Base-by-base conservation (phyloP, 2,888 invertebrate species). In the Bedellia somnulentella region DNA sequence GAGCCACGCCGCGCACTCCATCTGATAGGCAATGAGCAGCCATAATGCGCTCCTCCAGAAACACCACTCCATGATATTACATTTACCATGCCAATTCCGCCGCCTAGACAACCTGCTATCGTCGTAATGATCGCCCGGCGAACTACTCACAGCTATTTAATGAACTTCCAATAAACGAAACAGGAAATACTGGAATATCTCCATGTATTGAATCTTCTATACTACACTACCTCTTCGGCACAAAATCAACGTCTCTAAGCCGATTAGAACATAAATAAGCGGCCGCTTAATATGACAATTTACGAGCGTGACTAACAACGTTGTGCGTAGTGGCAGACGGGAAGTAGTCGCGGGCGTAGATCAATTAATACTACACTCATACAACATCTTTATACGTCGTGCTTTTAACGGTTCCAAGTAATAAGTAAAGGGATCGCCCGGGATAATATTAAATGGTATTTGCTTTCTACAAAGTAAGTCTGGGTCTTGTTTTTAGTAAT, bases 51-150 rank as follows among this genome's bases (percentile, higher is more conserved):
- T 52, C 48, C 43, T n/a, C 37, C 34, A 41, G 43, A 11, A 44
- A 47, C 48, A 49, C 49, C 57, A 60, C 61, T 63, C 59, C 61
- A 60, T 60, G 57, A 55, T 60, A 57, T 60, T 57, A 57, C 54
- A 52, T 45, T 45, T 47, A 49, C 47, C 43, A 44, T 48, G 46
- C 46, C 49, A 47, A 50, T 52, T 32, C 46, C 29, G 42, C 46
- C 44, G 47, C 47, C 47, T 45, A 47, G 49, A 51, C 50, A 49
- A 45, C 46, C 42, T n/a, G 21, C 8, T 62, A 63, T 63, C 60
- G 43, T 39, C 37, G 37, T 37, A 45, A 39, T 47, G 50, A 63
- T 63, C 59, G 46, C 52, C 42, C 16, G n/a, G n/a, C n/a, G n/a
- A n/a, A n/a, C n/a, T n/a, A n/a, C n/a, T n/a, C n/a, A n/a, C n/a